Conservation (phyloP, 2,888 invertebrate genomes). For the Cosmorhoe ocellata region DNA sequence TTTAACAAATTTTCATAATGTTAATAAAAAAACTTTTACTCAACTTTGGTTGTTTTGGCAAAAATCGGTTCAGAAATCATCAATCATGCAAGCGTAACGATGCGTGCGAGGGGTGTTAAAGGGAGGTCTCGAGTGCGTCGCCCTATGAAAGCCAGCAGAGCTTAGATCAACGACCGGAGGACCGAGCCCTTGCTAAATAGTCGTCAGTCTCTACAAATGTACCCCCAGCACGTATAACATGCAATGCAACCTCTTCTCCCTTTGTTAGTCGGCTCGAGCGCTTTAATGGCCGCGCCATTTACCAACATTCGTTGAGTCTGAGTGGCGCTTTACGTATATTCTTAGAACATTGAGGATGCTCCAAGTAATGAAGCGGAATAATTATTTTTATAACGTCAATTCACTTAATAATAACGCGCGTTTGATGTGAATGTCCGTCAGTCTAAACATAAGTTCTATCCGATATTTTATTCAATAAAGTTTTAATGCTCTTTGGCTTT, state of each 20-base stretch:
- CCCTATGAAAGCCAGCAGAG: conserved; percentile 63
- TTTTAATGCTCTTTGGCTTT: no score
- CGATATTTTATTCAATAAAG: no score
- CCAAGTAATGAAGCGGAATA: conserved; percentile 20
- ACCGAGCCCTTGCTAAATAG: conserved; percentile 70
- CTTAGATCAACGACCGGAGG: conserved; percentile 74
- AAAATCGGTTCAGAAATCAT: conserved; percentile 37
- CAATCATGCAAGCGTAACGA: conserved; percentile 45
- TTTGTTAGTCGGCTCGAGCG: conserved; percentile 32
- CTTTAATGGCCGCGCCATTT: conserved; percentile 47
- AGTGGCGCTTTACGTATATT: conserved; percentile 43
- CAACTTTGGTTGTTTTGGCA: background rate
- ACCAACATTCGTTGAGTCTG: conserved; percentile 42
- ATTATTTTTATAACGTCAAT: conserved; percentile 11
- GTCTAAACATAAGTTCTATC: no score
- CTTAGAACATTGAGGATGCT: conserved; percentile 29
- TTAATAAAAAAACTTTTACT: no score
- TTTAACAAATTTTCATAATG: no score
- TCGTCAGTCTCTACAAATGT: conserved; percentile 51
- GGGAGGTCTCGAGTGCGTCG: conserved; percentile 60
- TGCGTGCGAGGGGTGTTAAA: conserved; percentile 39
- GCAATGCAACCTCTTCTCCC: conserved; percentile 46
- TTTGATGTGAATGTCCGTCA: background rate
- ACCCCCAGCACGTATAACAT: conserved; percentile 34
- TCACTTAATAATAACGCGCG: conserved; percentile 2